phyloP scores from a whole-genome alignment of 2,888 invertebrate genomes.

The Ophion obscuratus region DNA sequence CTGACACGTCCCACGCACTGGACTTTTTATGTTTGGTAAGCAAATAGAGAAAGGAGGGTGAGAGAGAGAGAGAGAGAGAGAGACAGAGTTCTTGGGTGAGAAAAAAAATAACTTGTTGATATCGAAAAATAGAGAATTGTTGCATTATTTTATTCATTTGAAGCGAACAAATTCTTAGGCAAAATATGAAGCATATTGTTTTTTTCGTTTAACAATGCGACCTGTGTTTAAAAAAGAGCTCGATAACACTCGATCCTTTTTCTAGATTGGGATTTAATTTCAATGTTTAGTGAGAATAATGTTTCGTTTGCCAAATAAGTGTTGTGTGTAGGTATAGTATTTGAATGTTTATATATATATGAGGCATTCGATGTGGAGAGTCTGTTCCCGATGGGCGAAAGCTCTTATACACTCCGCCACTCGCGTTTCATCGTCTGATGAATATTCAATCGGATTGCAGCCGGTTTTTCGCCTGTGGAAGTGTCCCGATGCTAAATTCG shows the following conservation, averaged over 20 bases:
- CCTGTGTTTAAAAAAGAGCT: not conserved
- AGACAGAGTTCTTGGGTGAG: no score
- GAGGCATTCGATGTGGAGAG: not conserved
- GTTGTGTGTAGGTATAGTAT: not conserved
- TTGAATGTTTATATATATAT: slow-evolving; percentile 9
- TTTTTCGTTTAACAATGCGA: not conserved
- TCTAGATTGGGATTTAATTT: not conserved
- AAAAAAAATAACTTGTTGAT: no score
- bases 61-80: no score
- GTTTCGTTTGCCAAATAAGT: not conserved
- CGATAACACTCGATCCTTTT: not conserved
- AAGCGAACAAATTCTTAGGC: not conserved
- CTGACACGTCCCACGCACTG: not conserved
- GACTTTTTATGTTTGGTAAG: slow-evolving; percentile 7
- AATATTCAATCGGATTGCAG: slow-evolving; percentile 48
- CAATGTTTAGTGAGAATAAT: not conserved
- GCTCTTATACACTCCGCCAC: slow-evolving; percentile 25
- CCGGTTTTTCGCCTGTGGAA: slow-evolving; percentile 3
- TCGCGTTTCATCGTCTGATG: slow-evolving; percentile 46
- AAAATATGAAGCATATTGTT: not conserved
- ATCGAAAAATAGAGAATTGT: not conserved
- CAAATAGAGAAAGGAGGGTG: not conserved
- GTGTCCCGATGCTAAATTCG: slow-evolving; percentile 28
- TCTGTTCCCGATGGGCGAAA: not conserved
- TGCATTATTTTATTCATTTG: not conserved